These are phyloP conservation scores for Ptilorrhoa leucosticta DNA, from an alignment of 2,113 vertebrate genomes.

Conservation along the genomic window DNA sequence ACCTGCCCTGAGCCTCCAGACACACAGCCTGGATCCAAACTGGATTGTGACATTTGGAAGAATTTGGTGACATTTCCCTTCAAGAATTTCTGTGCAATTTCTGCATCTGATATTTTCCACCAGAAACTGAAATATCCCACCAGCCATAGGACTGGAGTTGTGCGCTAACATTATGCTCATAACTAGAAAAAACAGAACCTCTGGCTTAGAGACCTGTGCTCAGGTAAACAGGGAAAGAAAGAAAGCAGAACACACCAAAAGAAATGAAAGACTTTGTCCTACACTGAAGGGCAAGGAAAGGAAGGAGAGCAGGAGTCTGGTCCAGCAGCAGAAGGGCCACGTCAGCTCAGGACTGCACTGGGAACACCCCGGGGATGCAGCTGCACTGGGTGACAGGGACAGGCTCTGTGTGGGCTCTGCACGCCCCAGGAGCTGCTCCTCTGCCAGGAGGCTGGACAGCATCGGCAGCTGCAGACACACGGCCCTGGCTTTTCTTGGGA, in stretches of 20 bases:
- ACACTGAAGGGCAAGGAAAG: background rate
- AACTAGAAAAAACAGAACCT: background rate
- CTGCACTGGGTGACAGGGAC: background rate
- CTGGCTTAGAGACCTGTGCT: background rate
- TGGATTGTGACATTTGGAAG: background rate
- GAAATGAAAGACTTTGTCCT: rapidly evolving
- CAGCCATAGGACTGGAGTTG: background rate
- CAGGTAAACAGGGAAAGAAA: background rate
- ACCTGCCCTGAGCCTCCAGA: background rate
- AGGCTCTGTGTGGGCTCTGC: background rate
- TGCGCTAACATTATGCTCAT: too few species aligned
- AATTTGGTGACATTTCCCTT: background rate
- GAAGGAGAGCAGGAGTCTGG: background rate
- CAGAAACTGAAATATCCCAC: background rate
- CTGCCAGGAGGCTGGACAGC: rapidly evolving
- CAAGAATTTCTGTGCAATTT: background rate
- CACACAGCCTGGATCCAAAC: background rate
- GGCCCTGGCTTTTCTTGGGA: background rate
- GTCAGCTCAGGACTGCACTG: background rate
- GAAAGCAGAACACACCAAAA: background rate
- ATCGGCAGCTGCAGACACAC: rapidly evolving
- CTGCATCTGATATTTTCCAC: background rate
- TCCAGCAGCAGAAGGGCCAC: background rate
- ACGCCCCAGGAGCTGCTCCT: background rate
- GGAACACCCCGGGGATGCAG: rapidly evolving